Conservation (phyloP, 2,113 vertebrate genomes). For the Phoxinus phoxinus region DNA sequence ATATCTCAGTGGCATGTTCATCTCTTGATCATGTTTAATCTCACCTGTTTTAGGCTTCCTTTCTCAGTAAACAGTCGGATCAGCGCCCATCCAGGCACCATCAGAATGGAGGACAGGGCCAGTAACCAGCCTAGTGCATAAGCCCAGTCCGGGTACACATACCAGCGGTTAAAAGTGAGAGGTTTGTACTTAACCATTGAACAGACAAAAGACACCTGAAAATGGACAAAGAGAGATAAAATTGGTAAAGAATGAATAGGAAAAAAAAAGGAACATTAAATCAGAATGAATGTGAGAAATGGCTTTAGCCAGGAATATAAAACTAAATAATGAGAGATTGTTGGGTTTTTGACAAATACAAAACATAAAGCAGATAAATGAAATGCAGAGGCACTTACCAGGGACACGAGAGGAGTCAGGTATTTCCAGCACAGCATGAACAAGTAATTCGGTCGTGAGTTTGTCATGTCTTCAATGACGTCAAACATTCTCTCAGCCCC, state of each 20-base stretch:
- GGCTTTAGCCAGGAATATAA: background rate
- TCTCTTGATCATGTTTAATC: background rate
- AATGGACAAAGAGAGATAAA: constrained; percentile 8
- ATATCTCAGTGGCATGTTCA: background rate
- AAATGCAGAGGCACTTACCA: constrained; percentile 65
- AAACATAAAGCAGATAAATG: background rate
- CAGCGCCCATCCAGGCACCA: constrained; percentile 13
- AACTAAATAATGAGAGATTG: background rate
- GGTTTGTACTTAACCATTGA: constrained; percentile 71
- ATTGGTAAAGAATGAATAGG: background rate
- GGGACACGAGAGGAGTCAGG: constrained; percentile 71
- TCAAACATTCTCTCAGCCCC: constrained; percentile 66
- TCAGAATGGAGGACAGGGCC: constrained; percentile 68
- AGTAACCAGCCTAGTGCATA: constrained; percentile 69
- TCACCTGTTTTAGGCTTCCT: constrained; percentile 48
- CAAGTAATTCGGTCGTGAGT: constrained; percentile 49
- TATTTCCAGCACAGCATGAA: constrained; percentile 78
- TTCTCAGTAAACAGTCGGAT: background rate
- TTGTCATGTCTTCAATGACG: constrained; percentile 77
- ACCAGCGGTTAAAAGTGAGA: constrained; percentile 73
- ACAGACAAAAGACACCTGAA: constrained; percentile 67
- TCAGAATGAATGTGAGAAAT: background rate
- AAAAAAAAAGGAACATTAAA: background rate
- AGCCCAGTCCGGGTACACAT: constrained; percentile 72
- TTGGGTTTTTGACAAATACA: background rate